Base-by-base conservation (phyloP, 2,888 invertebrate genomes). In the Drosophila nigricruria region DNA sequence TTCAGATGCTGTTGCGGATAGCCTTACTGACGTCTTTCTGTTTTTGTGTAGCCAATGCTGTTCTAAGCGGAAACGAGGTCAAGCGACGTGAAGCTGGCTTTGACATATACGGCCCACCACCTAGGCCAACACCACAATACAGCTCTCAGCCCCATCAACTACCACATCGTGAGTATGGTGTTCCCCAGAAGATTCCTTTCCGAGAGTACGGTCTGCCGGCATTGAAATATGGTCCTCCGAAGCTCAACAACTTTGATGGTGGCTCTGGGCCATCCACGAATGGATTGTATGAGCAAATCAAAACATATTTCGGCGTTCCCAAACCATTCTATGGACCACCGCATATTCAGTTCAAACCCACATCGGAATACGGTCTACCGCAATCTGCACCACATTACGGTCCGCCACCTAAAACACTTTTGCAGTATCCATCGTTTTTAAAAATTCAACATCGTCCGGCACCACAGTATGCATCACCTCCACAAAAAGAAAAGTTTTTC, bases 51-150 rank as follows among this genome's bases (percentile, higher is more conserved):
- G 70, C 77, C 5, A 77, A 81, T 43, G 92, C 90, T 20, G 91
- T 92, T 43, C 80, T 91, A 14, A 84, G 77, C 42, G 85, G 83
- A 50, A 90, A 91, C 56, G 86, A 89, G 4, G 23, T 82, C 3
- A 83, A 91, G 72, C 59, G 92, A 82, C 83, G 88, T 5, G 91
- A 88, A 40, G 81, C 83, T 0, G 73, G 71, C 5, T 77, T 94
- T 12, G 93, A 94, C 0, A 86, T 93, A 0, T 94, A 94, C 50
- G 95, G 95, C 0, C 94, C 94, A 0, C 94, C 94, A 0, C 93
- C 93, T 18, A 93, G 94, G 6, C 93, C 94, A 27, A 93, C 93
- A 40, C 92, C 93, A 18, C 86, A 92, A 54, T 81, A 88, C 45
- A 90, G 90, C 10, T 91, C 92, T 42, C 92, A 95, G 0, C 94